Evolutionary conservation across 2,888 invertebrate species (phyloP), one percentile per base, ranked within the genome.

Genomic region (Pseudoips prasinana): DNA sequence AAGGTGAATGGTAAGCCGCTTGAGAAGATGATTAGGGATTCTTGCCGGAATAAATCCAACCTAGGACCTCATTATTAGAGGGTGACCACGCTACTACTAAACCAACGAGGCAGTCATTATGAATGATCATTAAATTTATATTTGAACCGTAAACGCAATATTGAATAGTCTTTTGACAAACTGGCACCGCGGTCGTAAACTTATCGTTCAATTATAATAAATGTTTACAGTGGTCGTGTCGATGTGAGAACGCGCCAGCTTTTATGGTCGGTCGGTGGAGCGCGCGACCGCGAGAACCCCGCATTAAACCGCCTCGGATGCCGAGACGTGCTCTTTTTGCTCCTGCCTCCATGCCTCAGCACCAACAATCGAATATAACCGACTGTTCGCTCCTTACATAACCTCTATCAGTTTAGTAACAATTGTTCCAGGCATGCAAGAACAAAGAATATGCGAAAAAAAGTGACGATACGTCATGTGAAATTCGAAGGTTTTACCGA

Each of bases 131-230:
- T 49, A 56, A 53, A 47, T 35, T 45, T 30, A 46, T 46, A 45
- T 48, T 50, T 51, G 46, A 45, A 46, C 41, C 39, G 47, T 52
- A 52, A 46, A 56, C 29, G 37, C 32, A 60, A 71, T 72, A 74
- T 73, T 76, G 64, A 73, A 71, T 57, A 53, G 47, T 44, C 66
- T 71, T 80, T 73, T 75, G 75, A 73, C 68, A 67, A 73, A 68
- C 67, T 72, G 65, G 70, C 60, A 71, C 78, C 75, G 79, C 70
- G 55, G 52, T 79, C 78, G 70, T 82, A 82, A 81, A 80, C 70
- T 68, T 78, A 76, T 77, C 73, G 69, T 80, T 83, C 76, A 83
- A 85, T 86, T 84, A 84, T 81, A 80, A 79, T 82, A 81, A 82
- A 78, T 73, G 74, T 78, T 78, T 73, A 78, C 71, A 67, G 73